A percentile compares a stretch with the other conserved stretches of the same genome.
Conservation (phyloP, 2,113 vertebrate species). For the Neomonachus schauinslandi region DNA sequence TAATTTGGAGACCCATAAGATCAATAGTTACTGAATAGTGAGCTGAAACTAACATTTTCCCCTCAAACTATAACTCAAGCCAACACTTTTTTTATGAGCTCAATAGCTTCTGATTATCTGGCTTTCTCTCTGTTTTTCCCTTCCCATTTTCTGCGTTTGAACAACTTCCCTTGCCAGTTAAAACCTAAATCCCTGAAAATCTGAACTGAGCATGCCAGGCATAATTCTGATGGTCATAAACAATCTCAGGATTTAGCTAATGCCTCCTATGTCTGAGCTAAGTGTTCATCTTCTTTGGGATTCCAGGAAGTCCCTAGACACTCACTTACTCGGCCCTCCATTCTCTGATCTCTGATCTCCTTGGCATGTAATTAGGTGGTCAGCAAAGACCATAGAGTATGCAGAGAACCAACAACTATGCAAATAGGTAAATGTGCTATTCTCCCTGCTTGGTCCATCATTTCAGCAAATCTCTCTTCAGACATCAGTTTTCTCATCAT, state of each 20-base stretch:
- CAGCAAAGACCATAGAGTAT: not conserved
- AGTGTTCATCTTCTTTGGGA: not conserved
- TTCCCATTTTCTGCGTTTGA: not conserved
- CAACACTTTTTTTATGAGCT: conserved; percentile 58
- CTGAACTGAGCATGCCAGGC: not conserved
- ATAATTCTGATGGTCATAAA: conserved; percentile 30
- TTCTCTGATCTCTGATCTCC: not conserved
- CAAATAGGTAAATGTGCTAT: not conserved
- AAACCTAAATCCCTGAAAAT: conserved; percentile 60
- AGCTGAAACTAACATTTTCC: conserved; percentile 26
- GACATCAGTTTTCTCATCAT: not conserved
- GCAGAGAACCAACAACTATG: not conserved
- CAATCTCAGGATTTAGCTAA: conserved; percentile 32
- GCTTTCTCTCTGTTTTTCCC: not conserved
- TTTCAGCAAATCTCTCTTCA: not conserved
- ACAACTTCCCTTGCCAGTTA: conserved; percentile 42
- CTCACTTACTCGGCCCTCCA: not conserved
- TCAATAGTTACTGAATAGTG: conserved; percentile 34
- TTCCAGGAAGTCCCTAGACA: not conserved
- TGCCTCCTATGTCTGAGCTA: not conserved
- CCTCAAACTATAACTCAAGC: conserved; percentile 8
- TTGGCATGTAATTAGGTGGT: not conserved
- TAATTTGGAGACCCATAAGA: conserved; percentile 46
- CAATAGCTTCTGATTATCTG: conserved; percentile 59
- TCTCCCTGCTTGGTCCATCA: not conserved